Evolutionary conservation across 2,888 invertebrate genomes (phyloP).

Genomic region (Nemoura dubitans): DNA sequence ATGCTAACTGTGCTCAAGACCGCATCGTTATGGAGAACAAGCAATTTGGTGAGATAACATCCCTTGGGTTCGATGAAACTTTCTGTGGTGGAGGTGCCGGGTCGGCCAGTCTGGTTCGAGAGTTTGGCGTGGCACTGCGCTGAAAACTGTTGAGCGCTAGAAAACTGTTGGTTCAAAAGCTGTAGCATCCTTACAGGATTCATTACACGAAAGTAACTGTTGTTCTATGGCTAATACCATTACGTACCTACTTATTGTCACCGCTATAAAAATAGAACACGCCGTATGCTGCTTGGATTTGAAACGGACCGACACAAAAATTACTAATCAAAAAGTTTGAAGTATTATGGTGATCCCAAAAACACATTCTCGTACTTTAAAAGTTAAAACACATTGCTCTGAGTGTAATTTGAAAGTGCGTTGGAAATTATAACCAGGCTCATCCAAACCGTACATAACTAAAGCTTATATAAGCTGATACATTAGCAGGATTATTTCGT

Average conservation of each 20-base stretch:
- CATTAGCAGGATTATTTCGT: conserved; percentile 40
- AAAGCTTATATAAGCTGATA: conserved; percentile 32
- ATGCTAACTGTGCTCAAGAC: not conserved
- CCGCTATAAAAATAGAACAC: no score
- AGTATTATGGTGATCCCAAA: no score
- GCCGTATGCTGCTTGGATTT: no score
- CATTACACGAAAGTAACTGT: no score
- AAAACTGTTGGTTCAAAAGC: no score
- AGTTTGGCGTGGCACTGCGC: not conserved
- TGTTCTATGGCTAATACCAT: no score
- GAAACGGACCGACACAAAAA: no score
- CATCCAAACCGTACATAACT: not conserved
- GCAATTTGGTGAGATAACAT: conserved; percentile 23
- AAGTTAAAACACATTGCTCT: not conserved
- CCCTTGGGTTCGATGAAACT: conserved; percentile 8
- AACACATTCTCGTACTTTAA: not conserved
- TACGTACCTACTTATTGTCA: no score
- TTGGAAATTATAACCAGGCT: not conserved
- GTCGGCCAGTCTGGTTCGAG: not conserved
- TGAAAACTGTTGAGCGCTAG: no score
- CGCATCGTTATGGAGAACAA: not conserved
- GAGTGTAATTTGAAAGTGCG: not conserved
- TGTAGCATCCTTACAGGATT: no score
- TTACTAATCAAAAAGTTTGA: no score
- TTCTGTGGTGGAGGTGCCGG: not conserved